Evolutionary conservation across 2,888 invertebrate species (phyloP).

Genomic region (Rambutsinella grinnellia): DNA sequence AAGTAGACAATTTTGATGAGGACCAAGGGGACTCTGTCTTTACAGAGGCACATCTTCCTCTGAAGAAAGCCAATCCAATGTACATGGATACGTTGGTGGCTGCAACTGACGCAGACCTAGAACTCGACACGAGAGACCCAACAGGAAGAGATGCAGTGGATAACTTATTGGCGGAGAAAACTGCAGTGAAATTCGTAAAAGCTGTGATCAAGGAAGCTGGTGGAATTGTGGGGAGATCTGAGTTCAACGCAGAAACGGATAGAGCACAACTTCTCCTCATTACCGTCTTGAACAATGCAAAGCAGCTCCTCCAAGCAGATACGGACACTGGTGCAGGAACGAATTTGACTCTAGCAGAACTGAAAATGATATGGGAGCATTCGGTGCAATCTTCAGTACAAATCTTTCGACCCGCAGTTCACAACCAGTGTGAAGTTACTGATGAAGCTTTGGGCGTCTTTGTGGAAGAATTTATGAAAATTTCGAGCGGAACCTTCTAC

Average conservation of each 20-base stretch:
- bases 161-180: constrained; percentile 28
- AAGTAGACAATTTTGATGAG: constrained; percentile 46
- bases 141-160: constrained; percentile 25
- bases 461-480: constrained; percentile 49
- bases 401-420: constrained; percentile 31
- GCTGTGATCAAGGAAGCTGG: constrained; percentile 59
- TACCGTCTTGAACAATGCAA: constrained; percentile 55
- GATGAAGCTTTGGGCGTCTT: constrained; percentile 34
- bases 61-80: constrained; percentile 22
- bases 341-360: constrained; percentile 31
- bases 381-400: constrained; percentile 38
- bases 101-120: background rate
- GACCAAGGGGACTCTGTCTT: background rate
- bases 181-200: constrained; percentile 37
- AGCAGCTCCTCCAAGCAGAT: constrained; percentile 33
- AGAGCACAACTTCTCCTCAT: constrained; percentile 55
- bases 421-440: constrained; percentile 27
- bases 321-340: constrained; percentile 1
- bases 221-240: constrained; percentile 35
- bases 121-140: background rate
- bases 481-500: constrained; percentile 40
- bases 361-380: constrained; percentile 43
- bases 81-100: constrained; percentile 37
- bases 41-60: background rate
- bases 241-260: constrained; percentile 44